Percentiles rank a stretch among this genome's conserved stretches.
Evolutionary conservation across 2,113 vertebrate species (phyloP).

Genomic region (Sebastes fasciatus): DNA sequence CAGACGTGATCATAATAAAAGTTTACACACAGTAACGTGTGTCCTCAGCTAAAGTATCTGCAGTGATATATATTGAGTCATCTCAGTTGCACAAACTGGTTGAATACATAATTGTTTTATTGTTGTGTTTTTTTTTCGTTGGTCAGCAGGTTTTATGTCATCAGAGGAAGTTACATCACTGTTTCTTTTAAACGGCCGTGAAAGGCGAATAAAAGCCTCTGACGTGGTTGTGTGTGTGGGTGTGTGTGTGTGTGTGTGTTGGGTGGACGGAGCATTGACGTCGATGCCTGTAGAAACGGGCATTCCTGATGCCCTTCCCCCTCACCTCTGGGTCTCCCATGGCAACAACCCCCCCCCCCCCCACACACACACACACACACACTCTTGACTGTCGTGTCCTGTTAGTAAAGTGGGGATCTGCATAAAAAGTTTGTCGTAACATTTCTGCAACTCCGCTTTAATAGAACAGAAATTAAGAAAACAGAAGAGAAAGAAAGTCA

Average conservation of each 20-base stretch:
- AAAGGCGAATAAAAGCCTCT: slow-evolving; percentile 32
- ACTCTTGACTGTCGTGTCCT: neutral
- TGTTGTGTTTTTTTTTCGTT: slow-evolving; percentile 1
- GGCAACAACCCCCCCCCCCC: slow-evolving; percentile 24
- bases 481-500: neutral
- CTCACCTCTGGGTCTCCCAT: slow-evolving; percentile 49
- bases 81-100: neutral
- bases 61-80: neutral
- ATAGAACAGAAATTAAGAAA: neutral
- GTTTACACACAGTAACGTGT: neutral
- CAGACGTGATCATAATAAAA: neutral
- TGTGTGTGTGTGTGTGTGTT: neutral
- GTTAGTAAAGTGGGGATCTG: neutral
- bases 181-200: slow-evolving; percentile 17
- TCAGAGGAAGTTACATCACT: slow-evolving; percentile 35
- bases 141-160: slow-evolving; percentile 27
- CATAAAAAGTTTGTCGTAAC: neutral
- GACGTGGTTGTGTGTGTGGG: slow-evolving; percentile 4
- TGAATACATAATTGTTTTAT: neutral
- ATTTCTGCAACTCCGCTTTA: neutral
- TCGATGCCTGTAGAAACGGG: slow-evolving; percentile 27
- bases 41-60: neutral
- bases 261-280: slow-evolving; percentile 37
- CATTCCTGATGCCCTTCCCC: slow-evolving; percentile 56
- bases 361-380: neutral